A percentile compares a stretch with the other conserved stretches of the same genome.
phyloP scores from a whole-genome alignment of 2,797 vertebrate species.

The Channallabes apus region DNA sequence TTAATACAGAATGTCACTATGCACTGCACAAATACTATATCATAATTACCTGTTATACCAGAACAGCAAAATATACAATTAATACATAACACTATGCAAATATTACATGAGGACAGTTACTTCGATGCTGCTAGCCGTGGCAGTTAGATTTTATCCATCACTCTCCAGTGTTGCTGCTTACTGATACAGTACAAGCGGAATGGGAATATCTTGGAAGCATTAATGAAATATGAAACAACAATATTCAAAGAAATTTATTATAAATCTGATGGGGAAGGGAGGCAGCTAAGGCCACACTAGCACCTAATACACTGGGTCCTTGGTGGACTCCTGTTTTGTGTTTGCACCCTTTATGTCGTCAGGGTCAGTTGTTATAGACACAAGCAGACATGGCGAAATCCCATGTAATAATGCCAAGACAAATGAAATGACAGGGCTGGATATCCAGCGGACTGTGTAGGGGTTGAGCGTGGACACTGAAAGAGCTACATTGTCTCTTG shows the following conservation, averaged over 20 bases:
- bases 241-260: neutral
- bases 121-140: neutral
- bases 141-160: neutral
- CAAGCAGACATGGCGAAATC: neutral
- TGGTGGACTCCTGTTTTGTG: neutral
- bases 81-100: neutral
- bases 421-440: neutral
- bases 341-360: neutral
- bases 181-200: neutral
- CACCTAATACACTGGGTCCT: neutral
- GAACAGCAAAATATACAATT: neutral
- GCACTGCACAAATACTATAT: neutral
- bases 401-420: neutral
- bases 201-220: neutral
- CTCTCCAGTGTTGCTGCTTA: neutral
- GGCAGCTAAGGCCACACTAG: neutral
- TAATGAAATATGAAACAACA: neutral
- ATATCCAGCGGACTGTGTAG: neutral
- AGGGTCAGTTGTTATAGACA: slow-evolving; percentile 2
- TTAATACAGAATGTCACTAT: neutral
- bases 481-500: neutral
- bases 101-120: neutral
- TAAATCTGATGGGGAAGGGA: neutral
- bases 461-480: neutral
- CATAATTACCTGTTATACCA: neutral